Base-by-base conservation (phyloP, 2,888 invertebrate genomes). In the Conomelus anceps region DNA sequence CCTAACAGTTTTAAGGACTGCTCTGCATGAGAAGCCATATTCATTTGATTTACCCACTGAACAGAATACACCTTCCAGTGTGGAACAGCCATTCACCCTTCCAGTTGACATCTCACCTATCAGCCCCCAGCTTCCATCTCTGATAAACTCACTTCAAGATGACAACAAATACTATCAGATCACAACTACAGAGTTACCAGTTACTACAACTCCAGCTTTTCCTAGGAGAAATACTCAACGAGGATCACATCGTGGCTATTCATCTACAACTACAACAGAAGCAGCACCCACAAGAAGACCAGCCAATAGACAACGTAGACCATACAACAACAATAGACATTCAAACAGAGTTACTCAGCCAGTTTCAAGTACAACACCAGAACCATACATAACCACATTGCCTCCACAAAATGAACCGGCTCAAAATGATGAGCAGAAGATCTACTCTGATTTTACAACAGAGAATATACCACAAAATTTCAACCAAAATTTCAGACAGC, bases 141-240 rank as follows among this genome's bases (percentile, higher is more conserved):
- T 95, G 23, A 95, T 96, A 0, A 95, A 95, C 91, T 94, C 95
- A 29, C 93, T 96, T 34, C 94, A 95, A 91, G 95, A 95, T 90
- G 93, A 94, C 90, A 90, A 90, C 26, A 90, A 91, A 26, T 91
- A 91, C 88, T 89, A 90, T 22, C 90, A 90, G 20, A 90, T 91
- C 20, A 90, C 90, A 88, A 90, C 90, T 85, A 90, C 91, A 13
- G 89, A 90, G 34, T 88, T 94, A 84, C 94, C 94, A 22, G 93
- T 94, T 88, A 94, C 94, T 91, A 90, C 91, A 29, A 89, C 90
- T 17, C 89, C 90, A 34, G 89, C 90, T 24, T 88, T 84, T 22
- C 90, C 89, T n/a, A 90, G 90, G 84, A 90, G 90, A 88, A 88
- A 89, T 7, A 34, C 90, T 29, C 89, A 85, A 34, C 34, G 91